Conservation (phyloP, 2,888 invertebrate genomes). For the Chouioia cunea region DNA sequence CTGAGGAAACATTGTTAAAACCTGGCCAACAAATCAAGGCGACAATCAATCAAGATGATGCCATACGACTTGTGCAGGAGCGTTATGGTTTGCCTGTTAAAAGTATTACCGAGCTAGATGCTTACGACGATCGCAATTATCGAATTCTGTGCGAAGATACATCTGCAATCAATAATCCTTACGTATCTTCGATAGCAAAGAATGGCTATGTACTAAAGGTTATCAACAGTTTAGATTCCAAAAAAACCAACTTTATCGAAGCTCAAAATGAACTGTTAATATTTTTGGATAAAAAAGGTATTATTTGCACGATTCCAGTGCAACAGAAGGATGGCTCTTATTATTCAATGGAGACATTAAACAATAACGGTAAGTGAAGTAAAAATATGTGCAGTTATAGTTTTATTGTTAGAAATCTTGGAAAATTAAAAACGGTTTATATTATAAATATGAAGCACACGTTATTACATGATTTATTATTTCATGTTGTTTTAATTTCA, state of each 20-base stretch:
- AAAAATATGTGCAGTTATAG: neutral
- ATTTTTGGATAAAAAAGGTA: slow-evolving; percentile 75
- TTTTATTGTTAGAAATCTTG: too few species aligned
- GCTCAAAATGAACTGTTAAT: slow-evolving; percentile 83
- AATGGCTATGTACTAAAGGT: slow-evolving; percentile 86
- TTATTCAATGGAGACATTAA: slow-evolving; percentile 71
- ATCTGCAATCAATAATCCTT: slow-evolving; percentile 74
- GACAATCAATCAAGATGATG: slow-evolving; percentile 70
- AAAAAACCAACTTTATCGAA: slow-evolving; percentile 76
- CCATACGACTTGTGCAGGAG: slow-evolving; percentile 71
- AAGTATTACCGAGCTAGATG: slow-evolving; percentile 75
- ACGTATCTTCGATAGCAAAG: slow-evolving; percentile 71
- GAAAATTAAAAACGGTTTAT: neutral
- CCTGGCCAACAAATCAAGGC: slow-evolving; percentile 75
- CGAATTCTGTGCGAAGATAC: slow-evolving; percentile 74
- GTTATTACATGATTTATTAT: slow-evolving; percentile 23
- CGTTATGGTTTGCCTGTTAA: slow-evolving; percentile 76
- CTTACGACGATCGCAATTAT: slow-evolving; percentile 86
- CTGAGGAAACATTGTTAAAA: slow-evolving; percentile 58
- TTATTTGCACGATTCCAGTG: slow-evolving; percentile 80
- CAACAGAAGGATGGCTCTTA: slow-evolving; percentile 77
- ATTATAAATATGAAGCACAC: slow-evolving; percentile 27
- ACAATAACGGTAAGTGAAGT: slow-evolving; percentile 55
- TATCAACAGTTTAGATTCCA: slow-evolving; percentile 85
- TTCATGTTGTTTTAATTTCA: slow-evolving; percentile 25